Conservation (phyloP, 2,797 vertebrate species). For the Fratercula arctica region DNA sequence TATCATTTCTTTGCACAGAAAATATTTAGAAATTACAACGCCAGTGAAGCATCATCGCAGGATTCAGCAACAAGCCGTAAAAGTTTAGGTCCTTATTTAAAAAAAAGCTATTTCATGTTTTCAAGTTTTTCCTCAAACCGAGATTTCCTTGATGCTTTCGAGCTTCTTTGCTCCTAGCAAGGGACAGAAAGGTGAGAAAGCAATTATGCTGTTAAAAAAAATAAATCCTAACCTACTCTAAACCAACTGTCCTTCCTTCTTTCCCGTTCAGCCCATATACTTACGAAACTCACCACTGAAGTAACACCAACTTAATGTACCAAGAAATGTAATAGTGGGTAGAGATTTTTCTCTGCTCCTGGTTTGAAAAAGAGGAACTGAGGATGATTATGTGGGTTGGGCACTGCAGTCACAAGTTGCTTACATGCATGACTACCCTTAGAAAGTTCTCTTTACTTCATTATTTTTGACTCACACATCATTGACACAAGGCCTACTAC, state of each 20-base stretch:
- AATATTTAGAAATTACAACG: neutral
- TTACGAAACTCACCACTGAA: neutral
- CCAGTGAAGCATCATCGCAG: neutral
- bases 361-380: slow-evolving; percentile 48
- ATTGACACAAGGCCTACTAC: neutral
- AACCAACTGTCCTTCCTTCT: neutral
- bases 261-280: neutral
- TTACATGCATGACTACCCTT: slow-evolving; percentile 30
- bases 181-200: neutral
- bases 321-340: neutral
- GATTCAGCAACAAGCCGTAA: neutral
- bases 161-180: neutral
- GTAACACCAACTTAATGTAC: slow-evolving; percentile 18
- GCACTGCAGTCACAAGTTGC: slow-evolving; percentile 52
- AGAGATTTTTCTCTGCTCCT: neutral
- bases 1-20: neutral
- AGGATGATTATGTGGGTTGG: slow-evolving; percentile 26
- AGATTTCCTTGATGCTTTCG: neutral
- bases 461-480: slow-evolving; percentile 40
- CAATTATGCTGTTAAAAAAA: neutral
- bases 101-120: neutral
- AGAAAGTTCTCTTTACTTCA: slow-evolving; percentile 20
- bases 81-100: neutral
- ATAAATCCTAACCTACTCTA: neutral
- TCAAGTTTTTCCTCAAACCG: neutral